Evolutionary conservation across 2,113 vertebrate species (phyloP), one percentile per base, ranked within the genome.

Genomic region (Platichthys stellatus): DNA sequence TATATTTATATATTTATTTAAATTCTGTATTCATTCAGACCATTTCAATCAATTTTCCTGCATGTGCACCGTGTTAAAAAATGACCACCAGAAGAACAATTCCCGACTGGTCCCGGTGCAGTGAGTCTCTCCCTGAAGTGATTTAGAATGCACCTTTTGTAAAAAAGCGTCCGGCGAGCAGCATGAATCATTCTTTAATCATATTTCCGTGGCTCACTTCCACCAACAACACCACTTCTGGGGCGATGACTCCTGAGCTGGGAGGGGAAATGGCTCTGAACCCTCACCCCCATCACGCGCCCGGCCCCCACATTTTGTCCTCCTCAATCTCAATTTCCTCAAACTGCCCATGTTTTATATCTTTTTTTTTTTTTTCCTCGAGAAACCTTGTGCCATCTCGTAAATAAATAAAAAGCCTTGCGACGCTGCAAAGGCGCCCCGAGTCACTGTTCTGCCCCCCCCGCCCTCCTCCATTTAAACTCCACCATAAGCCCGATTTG

Each of bases 171-270:
- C 7, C 51, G 10, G 51, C 8, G 5, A 72, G 67, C 63, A 43
- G 58, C 68, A 92, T 88, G 90, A 91, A 93, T 92, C 92, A 91
- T 77, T 86, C 78, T 81, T 79, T 85, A 91, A 90, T 92, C 87
- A 89, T 70, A 88, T 69, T 74, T 78, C 60, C 78, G 75, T 70
- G 24, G 61, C 31, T 66, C 47, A 14, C 40, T 65, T 78, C 70
- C 51, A 35, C 53, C 69, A 73, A n/a, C n/a, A n/a, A 2, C 8
- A 17, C 31, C 31, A 47, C n/a, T 18, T 54, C 31, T 26, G 47
- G 56, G 51, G 80, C 21, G 74, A 20, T 72, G 76, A 66, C 65
- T 83, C 69, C n/a, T 20, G 17, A 51, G 49, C 49, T 14, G 49
- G 18, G 7, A 20, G 7, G n/a, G 49, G 18, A 20, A 86, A 72